phyloP scores from a whole-genome alignment of 2,888 invertebrate species.

The Nomada goodeniana region DNA sequence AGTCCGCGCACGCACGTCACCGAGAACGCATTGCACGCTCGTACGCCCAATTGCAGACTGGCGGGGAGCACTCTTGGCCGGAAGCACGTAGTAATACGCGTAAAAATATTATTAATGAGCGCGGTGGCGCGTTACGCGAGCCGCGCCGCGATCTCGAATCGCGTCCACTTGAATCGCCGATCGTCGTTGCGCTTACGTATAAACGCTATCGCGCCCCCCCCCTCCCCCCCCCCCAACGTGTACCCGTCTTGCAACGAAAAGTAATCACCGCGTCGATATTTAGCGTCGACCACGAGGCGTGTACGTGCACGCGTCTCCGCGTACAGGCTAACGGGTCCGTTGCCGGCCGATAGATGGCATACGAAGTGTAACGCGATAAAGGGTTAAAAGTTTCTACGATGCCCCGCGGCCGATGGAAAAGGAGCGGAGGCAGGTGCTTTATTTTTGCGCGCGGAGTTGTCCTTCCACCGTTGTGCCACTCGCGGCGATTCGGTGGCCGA shows the following conservation, averaged over 20 bases:
- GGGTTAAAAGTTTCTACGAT: conserved; percentile 54
- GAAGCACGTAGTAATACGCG: conserved; percentile 65
- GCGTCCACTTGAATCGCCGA: neutral
- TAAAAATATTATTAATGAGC: conserved; percentile 65
- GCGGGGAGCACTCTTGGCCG: conserved; percentile 59
- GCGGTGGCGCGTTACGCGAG: conserved; percentile 36
- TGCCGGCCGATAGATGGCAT: conserved; percentile 40
- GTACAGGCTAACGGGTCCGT: conserved; percentile 41
- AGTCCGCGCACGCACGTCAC: conserved; percentile 58
- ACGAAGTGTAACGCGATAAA: conserved; percentile 50
- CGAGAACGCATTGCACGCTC: conserved; percentile 66
- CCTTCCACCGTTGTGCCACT: conserved; percentile 27
- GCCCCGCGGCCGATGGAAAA: conserved; percentile 38
- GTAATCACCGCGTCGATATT: conserved; percentile 43
- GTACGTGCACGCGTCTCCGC: conserved; percentile 32
- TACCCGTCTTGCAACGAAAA: neutral
- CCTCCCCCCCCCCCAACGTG: neutral
- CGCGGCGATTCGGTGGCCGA: conserved; percentile 4
- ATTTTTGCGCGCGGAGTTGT: conserved; percentile 34
- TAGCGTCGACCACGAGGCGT: conserved; percentile 45
- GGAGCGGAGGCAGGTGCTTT: conserved; percentile 11
- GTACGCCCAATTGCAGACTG: conserved; percentile 68
- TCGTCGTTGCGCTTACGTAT: neutral
- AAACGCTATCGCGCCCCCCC: no score
- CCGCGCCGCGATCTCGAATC: conserved; percentile 12